These are phyloP conservation scores for Aspidiotus rigidus DNA, from an alignment of 2,888 invertebrate species.

Conservation along the genomic window DNA sequence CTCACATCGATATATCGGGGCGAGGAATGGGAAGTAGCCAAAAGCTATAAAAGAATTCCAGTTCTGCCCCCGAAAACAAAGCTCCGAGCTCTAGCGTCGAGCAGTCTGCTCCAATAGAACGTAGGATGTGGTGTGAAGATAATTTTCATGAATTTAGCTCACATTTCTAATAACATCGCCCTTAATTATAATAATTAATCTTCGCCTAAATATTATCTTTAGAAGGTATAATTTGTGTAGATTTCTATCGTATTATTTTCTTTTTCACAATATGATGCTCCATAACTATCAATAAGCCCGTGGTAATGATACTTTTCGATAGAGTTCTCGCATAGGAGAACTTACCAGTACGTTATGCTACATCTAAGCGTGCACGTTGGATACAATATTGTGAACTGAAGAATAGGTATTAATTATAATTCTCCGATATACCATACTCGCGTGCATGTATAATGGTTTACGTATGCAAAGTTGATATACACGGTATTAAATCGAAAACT, in stretches of 20 bases:
- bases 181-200: constrained; percentile 29
- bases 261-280: constrained; percentile 7
- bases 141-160: constrained; percentile 20
- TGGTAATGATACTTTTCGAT: constrained; percentile 30
- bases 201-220: constrained; percentile 31
- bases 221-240: constrained; percentile 29
- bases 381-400: constrained; percentile 14
- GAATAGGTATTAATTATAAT: constrained; percentile 15
- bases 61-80: constrained; percentile 9
- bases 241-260: not conserved
- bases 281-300: constrained; percentile 25
- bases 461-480: constrained; percentile 8
- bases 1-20: constrained; percentile 18
- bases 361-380: not conserved
- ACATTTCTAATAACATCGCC: constrained; percentile 19
- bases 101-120: constrained; percentile 18
- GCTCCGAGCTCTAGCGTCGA: constrained; percentile 20
- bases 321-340: constrained; percentile 1
- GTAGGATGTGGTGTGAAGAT: constrained; percentile 13
- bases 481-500: not conserved
- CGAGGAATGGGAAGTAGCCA: constrained; percentile 28
- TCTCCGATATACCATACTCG: not conserved
- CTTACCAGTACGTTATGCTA: not conserved
- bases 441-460: not conserved
- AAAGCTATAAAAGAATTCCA: constrained; percentile 19